Evolutionary conservation across 2,797 vertebrate genomes (phyloP), one percentile per base, ranked within the genome.

Genomic region (Cercopithecus petaurista): DNA sequence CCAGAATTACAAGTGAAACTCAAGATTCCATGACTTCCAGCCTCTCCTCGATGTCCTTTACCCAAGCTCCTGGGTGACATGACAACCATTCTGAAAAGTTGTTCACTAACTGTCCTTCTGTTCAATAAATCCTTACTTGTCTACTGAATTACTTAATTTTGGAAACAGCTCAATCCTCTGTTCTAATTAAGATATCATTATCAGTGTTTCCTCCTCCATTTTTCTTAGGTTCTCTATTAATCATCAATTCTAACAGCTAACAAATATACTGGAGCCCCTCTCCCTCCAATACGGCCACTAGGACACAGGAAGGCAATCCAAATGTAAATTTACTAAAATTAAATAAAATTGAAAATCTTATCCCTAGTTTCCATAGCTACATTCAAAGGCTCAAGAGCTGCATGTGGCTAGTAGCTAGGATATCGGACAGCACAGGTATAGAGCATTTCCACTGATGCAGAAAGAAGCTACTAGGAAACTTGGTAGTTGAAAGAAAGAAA

Each of bases 321-420:
- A 61, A 90, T 17, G 64, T 88, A 55, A 90, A 85, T 72, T 36
- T 64, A 48, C 19, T 87, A 39, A 67, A 86, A 92, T 41, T 1
- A 85, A 70, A 43, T 52, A 2, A 72, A 96, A 88, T 88, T 57
- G 12, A 90, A 52, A 72, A 70, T 48, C n/a, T 19, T 22, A 19
- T 82, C 36, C 46, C 82, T 88, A 4, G 26, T 33, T 36, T 13
- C 57, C 61, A 72, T 2, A 36, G 24, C 33, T 76, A 39, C 22
- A 5, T 36, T 85, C 43, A 61, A 41, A 72, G 9, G 12, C 11
- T 43, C 28, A 28, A 30, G 2, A 83, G 36, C 41, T 52, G 1
- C 21, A 3, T 7, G 9, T 13, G 13, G 55, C 4, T 11, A 10
- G 39, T 43, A 12, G 50, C 48, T 10, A 9, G 52, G 28, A 21